These are phyloP conservation scores for Diaprepes abbreviatus DNA, from an alignment of 2,888 invertebrate genomes.

Conservation along the genomic window DNA sequence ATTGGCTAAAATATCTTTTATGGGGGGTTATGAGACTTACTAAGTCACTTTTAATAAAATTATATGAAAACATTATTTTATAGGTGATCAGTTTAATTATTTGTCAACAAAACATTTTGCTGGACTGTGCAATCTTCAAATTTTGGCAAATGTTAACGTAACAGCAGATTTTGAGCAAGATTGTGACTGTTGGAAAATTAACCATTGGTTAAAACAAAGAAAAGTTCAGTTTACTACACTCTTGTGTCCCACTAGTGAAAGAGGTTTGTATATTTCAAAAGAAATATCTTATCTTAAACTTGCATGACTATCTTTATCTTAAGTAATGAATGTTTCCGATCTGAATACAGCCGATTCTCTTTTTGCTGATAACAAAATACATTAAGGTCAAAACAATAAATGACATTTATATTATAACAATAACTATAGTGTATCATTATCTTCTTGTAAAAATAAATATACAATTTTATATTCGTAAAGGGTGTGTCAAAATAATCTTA, in stretches of 20 bases:
- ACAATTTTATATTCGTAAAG: no score
- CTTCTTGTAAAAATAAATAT: no score
- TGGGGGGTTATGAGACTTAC: no score
- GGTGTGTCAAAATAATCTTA: no score
- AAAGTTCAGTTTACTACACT: slow-evolving; percentile 59
- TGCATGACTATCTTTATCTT: neutral
- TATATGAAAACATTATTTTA: no score
- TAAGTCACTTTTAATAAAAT: no score
- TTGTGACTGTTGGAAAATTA: slow-evolving; percentile 63
- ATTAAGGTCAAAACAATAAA: neutral
- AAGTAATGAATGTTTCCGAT: neutral
- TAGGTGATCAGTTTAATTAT: slow-evolving; percentile 57
- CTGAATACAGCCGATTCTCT: neutral
- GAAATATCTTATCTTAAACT: neutral
- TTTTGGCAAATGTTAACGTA: slow-evolving; percentile 58
- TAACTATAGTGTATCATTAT: neutral
- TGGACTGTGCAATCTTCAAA: slow-evolving; percentile 62
- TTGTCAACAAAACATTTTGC: slow-evolving; percentile 60
- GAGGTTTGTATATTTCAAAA: slow-evolving; percentile 56
- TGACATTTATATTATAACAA: neutral
- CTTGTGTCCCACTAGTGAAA: slow-evolving; percentile 53
- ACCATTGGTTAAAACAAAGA: slow-evolving; percentile 60
- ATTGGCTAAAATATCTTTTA: no score
- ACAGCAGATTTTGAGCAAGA: slow-evolving; percentile 57
- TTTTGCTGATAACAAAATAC: neutral